Evolutionary conservation across 2,888 invertebrate genomes (phyloP).

Genomic region (Tortrix viridana): DNA sequence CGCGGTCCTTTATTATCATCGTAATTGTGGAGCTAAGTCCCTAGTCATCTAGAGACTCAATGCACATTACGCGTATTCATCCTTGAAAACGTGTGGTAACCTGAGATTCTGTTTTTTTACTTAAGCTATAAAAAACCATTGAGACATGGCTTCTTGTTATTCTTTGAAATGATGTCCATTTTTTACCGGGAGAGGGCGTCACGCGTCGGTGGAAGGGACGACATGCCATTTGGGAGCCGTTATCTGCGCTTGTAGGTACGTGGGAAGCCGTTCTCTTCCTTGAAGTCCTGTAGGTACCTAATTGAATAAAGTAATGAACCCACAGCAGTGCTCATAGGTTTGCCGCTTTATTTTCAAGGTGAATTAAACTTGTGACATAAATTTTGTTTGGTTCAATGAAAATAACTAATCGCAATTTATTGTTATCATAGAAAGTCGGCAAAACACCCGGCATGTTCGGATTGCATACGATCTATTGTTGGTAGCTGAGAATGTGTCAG

Average conservation of each 20-base stretch:
- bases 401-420: too few relatives aligned
- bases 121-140: neutral
- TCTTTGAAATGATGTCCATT: neutral
- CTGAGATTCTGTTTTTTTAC: neutral
- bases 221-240: conserved; percentile 52
- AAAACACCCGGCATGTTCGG: too few relatives aligned
- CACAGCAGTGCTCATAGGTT: neutral
- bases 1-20: conserved; percentile 11
- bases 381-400: too few relatives aligned
- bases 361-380: too few relatives aligned
- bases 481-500: too few relatives aligned
- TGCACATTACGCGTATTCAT: neutral
- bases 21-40: conserved; percentile 20
- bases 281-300: neutral
- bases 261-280: conserved; percentile 24
- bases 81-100: neutral
- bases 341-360: too few relatives aligned
- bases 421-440: too few relatives aligned
- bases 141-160: neutral
- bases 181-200: conserved; percentile 35
- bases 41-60: neutral
- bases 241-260: conserved; percentile 60
- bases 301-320: neutral
- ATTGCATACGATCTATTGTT: too few relatives aligned
- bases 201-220: conserved; percentile 49